Evolutionary conservation across 1,140 invertebrate species (phyloP), one percentile per base, ranked within the genome.

Genomic region (Polyergus mexicanus): DNA sequence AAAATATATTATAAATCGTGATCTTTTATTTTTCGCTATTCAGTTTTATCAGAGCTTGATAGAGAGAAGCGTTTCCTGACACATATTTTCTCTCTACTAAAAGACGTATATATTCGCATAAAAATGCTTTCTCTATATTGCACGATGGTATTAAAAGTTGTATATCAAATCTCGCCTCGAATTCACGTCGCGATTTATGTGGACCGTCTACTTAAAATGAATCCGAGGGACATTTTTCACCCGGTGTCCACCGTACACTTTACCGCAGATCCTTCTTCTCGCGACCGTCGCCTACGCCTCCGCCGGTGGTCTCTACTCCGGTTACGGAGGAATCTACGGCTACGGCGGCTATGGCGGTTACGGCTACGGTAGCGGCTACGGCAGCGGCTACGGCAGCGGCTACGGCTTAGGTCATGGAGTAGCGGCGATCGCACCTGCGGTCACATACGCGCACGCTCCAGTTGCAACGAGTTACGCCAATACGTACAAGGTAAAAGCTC

Each of bases 391-490:
- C 68, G 65, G 86, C 68, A 62, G 86, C 60, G 68, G 60, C 16
- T 75, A 65, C 22, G 88, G 60, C 38, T 85, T 81, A 25, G 85
- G 86, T 38, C 86, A 86, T 58, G 89, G 86, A 58, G 83, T 84
- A 28, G 85, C 88, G 19, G 77, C 83, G 60, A 86, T 85, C 56
- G 62, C 88, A 62, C 85, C 88, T 28, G 76, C 90, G 22, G 28
- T 83, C 16, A 65, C 86, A 35, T 80, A 86, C 47, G 80, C 71
- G 28, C 75, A 89, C 71, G 90, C 87, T 38, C 91, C 92, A 65
- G 88, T 94, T 7, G 93, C 94, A 41, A 93, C 93, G 66, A 94
- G 94, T 78, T 93, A 93, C 89, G 88, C 92, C 47, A 91, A 92
- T 81, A 91, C 91, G 62, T 89, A 87, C 87, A 90, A 91, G 76